phyloP scores from a whole-genome alignment of 2,797 vertebrate genomes.

The Hypotaenidia philippensis region DNA sequence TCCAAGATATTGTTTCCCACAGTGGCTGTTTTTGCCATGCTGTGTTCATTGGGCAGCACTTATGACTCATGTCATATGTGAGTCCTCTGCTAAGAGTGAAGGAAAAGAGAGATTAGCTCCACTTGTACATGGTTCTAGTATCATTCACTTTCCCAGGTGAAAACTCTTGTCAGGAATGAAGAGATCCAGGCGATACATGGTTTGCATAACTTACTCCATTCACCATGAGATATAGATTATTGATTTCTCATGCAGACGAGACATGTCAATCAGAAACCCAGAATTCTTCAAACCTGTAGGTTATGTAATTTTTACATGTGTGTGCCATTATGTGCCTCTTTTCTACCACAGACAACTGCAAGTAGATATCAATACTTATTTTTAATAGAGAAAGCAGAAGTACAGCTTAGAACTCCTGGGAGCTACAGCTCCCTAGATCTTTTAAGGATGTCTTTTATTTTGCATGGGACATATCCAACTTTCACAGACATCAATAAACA shows the following conservation, averaged over 20 bases:
- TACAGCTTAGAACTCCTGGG: not conserved
- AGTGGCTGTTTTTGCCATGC: not conserved
- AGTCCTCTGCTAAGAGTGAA: not conserved
- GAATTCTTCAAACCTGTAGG: not conserved
- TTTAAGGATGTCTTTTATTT: not conserved
- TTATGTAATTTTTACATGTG: not conserved
- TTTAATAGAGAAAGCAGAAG: not conserved
- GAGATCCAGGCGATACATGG: accelerated
- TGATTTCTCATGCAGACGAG: not conserved
- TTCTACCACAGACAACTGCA: not conserved
- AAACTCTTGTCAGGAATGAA: not conserved
- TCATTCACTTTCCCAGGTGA: accelerated
- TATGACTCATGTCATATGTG: accelerated
- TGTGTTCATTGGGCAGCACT: accelerated
- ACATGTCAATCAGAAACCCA: not conserved
- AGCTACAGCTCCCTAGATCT: not conserved
- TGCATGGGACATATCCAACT: not conserved
- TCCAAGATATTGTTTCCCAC: not conserved
- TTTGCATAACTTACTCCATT: not conserved
- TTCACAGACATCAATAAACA: not conserved
- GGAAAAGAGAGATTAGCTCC: not conserved
- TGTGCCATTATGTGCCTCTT: not conserved
- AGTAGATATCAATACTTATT: not conserved
- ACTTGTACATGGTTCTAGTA: not conserved
- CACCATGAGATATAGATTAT: not conserved